A percentile compares a stretch with the other conserved stretches of the same genome.
phyloP scores from a whole-genome alignment of 2,797 vertebrate genomes.

The Myotis daubentonii region DNA sequence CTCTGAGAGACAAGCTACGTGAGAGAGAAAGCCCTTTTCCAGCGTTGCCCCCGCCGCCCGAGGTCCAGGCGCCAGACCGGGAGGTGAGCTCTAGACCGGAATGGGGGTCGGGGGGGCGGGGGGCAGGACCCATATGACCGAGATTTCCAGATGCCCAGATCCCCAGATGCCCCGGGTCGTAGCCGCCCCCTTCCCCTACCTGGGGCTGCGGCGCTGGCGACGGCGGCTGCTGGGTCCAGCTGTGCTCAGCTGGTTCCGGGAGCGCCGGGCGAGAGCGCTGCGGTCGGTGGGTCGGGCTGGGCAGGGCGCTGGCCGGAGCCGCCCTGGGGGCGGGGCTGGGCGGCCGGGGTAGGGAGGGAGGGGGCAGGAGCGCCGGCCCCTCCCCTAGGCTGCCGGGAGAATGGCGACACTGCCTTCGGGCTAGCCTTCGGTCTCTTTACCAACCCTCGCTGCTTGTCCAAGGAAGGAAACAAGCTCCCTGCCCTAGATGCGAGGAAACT shows the following conservation, averaged over 20 bases:
- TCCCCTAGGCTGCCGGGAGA: background rate
- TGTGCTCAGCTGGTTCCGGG: conserved; percentile 71
- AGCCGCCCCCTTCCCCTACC: conserved; percentile 57
- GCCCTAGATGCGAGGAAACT: background rate
- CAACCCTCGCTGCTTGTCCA: fast-evolving
- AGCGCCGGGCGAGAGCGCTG: background rate
- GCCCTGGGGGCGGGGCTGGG: conserved; percentile 48
- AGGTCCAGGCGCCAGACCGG: background rate
- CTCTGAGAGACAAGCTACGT: background rate
- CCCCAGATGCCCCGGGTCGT: background rate
- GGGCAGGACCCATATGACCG: background rate
- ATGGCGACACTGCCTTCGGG: fast-evolving
- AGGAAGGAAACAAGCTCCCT: background rate
- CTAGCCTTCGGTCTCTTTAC: background rate
- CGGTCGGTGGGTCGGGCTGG: background rate
- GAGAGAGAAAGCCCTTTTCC: background rate
- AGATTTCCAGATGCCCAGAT: background rate
- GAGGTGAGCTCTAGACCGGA: background rate
- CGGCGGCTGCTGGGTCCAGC: conserved; percentile 61
- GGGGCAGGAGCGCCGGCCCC: background rate
- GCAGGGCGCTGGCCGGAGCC: conserved; percentile 56
- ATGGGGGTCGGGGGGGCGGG: background rate
- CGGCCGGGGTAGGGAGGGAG: background rate
- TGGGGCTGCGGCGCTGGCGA: conserved; percentile 57
- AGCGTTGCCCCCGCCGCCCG: background rate